These are phyloP conservation scores for Dasypogon diadema DNA, from an alignment of 2,888 invertebrate genomes.

Conservation along the genomic window DNA sequence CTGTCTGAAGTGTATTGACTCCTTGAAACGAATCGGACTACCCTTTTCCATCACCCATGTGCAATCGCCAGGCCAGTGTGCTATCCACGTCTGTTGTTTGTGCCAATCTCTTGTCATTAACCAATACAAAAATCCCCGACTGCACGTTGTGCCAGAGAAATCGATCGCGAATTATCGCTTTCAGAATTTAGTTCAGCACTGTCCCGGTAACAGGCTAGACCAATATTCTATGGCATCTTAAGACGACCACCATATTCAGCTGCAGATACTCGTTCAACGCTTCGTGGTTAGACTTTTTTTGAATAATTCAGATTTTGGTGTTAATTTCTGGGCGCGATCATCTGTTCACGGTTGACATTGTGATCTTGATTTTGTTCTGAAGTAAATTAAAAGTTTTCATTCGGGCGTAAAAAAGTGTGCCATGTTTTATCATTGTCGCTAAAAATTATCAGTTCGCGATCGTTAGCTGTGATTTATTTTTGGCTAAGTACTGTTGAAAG, in stretches of 20 bases:
- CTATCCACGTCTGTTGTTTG: no score
- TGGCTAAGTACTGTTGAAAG: no score
- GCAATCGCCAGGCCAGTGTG: not conserved
- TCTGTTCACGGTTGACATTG: not conserved
- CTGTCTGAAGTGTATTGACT: not conserved
- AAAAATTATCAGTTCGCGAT: no score
- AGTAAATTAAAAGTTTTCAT: no score
- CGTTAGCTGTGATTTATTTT: no score
- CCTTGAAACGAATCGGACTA: not conserved
- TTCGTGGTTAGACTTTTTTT: not conserved
- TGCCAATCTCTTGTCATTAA: not conserved
- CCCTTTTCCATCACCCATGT: not conserved
- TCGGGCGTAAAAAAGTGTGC: no score
- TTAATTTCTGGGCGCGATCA: not conserved
- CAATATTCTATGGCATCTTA: slow-evolving; percentile 1
- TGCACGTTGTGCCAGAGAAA: slow-evolving; percentile 27
- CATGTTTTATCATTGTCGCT: no score
- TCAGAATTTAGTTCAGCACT: slow-evolving; percentile 29
- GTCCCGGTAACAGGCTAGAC: slow-evolving; percentile 31
- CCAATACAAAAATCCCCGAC: slow-evolving; percentile 1
- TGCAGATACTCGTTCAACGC: not conserved
- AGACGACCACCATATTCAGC: not conserved
- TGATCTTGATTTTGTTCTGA: slow-evolving; percentile 5
- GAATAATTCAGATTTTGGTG: not conserved
- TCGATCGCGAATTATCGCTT: slow-evolving; percentile 43